These are phyloP conservation scores for Periophthalmodon schlosseri DNA, from an alignment of 2,113 vertebrate species.

Conservation along the genomic window DNA sequence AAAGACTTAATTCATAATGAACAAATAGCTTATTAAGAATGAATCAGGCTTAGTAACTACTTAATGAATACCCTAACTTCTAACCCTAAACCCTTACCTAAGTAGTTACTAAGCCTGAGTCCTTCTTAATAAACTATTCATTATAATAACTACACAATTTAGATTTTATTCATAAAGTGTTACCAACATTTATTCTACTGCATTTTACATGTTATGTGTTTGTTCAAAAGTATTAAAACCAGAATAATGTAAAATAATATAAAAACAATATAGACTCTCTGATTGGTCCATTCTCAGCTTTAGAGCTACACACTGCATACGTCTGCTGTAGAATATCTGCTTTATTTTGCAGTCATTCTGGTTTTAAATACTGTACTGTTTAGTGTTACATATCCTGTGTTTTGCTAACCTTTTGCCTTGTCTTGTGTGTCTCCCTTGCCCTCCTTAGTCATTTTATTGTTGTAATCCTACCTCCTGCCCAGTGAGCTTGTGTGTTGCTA, in stretches of 20 bases:
- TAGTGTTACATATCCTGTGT: constrained; percentile 41
- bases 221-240: constrained; percentile 1
- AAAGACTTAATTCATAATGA: no score
- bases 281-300: not conserved
- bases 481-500: constrained; percentile 38
- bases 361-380: constrained; percentile 19
- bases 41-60: no score
- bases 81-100: no score
- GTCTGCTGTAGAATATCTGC: not conserved
- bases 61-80: no score
- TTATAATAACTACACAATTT: no score
- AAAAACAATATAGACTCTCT: not conserved
- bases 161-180: no score
- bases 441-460: constrained; percentile 9
- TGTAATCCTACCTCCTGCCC: constrained; percentile 8
- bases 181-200: not conserved
- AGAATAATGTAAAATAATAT: not conserved
- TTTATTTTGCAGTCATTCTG: constrained; percentile 1
- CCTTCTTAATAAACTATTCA: no score
- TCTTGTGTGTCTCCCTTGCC: constrained; percentile 34
- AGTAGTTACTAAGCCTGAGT: no score
- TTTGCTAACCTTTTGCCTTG: constrained; percentile 63
- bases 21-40: no score
- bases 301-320: no score
- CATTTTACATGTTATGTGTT: not conserved